Conservation (phyloP, 2,888 invertebrate genomes). For the Acanthopleura granulata region DNA sequence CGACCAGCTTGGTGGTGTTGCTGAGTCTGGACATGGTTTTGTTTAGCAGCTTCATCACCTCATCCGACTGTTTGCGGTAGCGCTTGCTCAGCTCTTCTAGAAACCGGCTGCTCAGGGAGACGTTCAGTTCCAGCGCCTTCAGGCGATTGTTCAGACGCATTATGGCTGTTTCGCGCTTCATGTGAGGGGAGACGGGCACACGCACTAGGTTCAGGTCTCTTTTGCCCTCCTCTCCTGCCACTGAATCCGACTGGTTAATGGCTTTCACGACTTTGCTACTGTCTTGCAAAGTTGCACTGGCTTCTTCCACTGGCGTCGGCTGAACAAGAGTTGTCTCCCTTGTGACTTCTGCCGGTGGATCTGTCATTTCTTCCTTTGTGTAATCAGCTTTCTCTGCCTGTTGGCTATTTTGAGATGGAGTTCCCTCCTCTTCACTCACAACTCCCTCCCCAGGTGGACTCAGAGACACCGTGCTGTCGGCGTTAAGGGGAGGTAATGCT, state of each 20-base stretch:
- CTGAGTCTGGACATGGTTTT: conserved; percentile 79
- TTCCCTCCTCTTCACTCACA: neutral
- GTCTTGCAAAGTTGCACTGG: neutral
- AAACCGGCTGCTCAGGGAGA: conserved; percentile 94
- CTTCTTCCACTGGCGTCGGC: neutral
- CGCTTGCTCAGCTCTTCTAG: conserved; percentile 94
- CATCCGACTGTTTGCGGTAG: conserved; percentile 96
- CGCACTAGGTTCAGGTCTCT: conserved; percentile 35
- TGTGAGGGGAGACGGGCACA: conserved; percentile 34
- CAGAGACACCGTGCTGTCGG: neutral
- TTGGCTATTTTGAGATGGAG: neutral
- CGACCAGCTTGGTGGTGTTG: conserved; percentile 72
- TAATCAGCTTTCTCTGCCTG: neutral
- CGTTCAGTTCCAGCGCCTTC: conserved; percentile 95
- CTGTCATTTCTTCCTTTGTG: neutral
- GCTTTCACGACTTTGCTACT: neutral
- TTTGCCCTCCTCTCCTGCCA: neutral
- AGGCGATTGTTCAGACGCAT: conserved; percentile 94
- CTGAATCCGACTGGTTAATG: neutral
- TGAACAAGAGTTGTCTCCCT: neutral
- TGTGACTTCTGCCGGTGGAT: neutral
- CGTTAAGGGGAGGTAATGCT: neutral
- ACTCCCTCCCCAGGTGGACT: neutral
- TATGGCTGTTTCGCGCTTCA: conserved; percentile 71
- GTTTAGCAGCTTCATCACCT: conserved; percentile 86